Evolutionary conservation across 1,140 invertebrate species (phyloP), one percentile per base, ranked within the genome.

Genomic region (Rhagoletis zephyria): DNA sequence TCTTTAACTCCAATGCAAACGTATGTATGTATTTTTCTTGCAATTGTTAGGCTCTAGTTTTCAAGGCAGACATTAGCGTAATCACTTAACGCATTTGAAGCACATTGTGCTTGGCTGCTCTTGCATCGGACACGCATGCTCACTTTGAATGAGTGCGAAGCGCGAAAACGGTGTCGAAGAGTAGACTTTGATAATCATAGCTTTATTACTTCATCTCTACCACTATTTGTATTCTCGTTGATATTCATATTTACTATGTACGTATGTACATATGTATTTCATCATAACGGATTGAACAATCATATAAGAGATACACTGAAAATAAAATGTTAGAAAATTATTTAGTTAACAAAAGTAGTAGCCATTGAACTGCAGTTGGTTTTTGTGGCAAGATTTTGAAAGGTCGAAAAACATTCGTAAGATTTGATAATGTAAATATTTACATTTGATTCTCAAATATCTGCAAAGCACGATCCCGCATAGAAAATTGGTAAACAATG

Each of bases 41-140:
- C 12, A 63, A 63, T 63, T 63, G 10, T 56, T n/a, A 19, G 45
- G 70, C 48, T 56, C 45, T 1, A 56, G 30, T 81, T 81, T 81
- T 81, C 74, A 81, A 81, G 74, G 74, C 74, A 81, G 74, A 19
- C 74, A 81, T 19, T 56, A 81, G 30, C 42, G 74, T 81, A 81
- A 81, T 81, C 74, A 81, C n/a, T 56, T 81, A 81, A 81, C 30
- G 48, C n/a, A 81, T 81, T 81, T 81, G 48, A 51, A 51, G 74
- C 74, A 16, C n/a, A 81, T 81, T n/a, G 12, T 81, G 56, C 5
- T 12, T 56, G 67, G 48, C 16, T 48, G 48, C 16, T 77, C 48
- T 77, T 42, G n/a, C 14, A 81, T 81, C 9, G 74, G 48, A 10
- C 74, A 56, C 74, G 74, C 74, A 81, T 81, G 74, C 74, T 51